These are phyloP conservation scores for Beris morrisii DNA, from an alignment of 2,888 invertebrate species.

Conservation along the genomic window DNA sequence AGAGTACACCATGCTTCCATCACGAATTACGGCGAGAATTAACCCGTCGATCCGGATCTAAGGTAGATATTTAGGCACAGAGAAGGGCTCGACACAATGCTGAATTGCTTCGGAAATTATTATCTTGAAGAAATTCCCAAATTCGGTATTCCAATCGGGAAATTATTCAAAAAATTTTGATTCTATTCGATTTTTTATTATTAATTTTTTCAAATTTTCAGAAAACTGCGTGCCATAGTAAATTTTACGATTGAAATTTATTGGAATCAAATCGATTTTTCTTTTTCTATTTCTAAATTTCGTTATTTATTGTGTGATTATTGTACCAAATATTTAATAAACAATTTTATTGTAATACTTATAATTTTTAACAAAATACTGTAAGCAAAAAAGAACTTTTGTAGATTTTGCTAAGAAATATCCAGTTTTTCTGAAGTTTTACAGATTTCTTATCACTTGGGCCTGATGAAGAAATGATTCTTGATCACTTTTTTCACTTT, in stretches of 20 bases:
- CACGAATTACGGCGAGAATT: conserved; percentile 35
- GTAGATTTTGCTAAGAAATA: too few species aligned
- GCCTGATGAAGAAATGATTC: too few species aligned
- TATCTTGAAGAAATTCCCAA: not conserved
- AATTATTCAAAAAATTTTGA: not conserved
- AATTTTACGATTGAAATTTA: conserved; percentile 24
- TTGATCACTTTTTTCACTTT: too few species aligned
- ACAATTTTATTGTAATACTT: conserved; percentile 27
- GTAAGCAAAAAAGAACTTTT: too few species aligned
- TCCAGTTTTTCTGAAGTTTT: too few species aligned
- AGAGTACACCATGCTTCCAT: conserved; percentile 33
- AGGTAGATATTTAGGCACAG: conserved; percentile 27
- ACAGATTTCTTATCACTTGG: too few species aligned
- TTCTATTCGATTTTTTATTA: not conserved
- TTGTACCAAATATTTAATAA: conserved; percentile 34
- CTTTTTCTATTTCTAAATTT: conserved; percentile 18
- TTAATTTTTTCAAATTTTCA: conserved; percentile 18
- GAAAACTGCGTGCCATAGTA: conserved; percentile 39
- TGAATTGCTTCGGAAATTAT: not conserved
- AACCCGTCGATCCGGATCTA: conserved; percentile 31
- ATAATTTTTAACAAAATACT: not conserved
- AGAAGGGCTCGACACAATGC: not conserved
- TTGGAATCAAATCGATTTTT: conserved; percentile 19
- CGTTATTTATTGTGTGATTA: conserved; percentile 35
- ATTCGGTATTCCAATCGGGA: not conserved